Evolutionary conservation across 2,888 invertebrate species (phyloP), one percentile per base, ranked within the genome.

Genomic region (Limulus polyphemus): DNA sequence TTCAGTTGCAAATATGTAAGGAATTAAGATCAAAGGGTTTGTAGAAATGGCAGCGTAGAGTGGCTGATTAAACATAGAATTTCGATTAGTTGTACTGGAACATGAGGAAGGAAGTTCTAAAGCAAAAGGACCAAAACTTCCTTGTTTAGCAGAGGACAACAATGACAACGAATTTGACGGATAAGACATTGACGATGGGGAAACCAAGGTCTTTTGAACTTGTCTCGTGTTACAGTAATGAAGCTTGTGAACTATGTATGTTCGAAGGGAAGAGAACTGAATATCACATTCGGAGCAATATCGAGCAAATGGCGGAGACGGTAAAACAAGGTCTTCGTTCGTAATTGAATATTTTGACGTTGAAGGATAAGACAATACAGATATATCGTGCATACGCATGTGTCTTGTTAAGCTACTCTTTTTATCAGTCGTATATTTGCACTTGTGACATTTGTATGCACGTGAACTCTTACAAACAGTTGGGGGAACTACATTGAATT

Each of bases 251-350:
- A 93, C 94, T 68, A 90, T 81, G 51, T 67, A 94, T 0, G 93
- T 95, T 77, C 90, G 92, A 66, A 88, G 81, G 9, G 92, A 92
- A 72, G 88, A 91, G 79, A 95, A 95, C 75, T 91, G 86, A 72
- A 97, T 97, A 78, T 94, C 94, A 79, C 95, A 97, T 77, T 94
- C 90, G 61, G 88, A 83, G 76, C 95, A 95, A 77, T 92, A 94
- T 69, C 92, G 62, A 61, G 46, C 67, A 65, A 49, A 69, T 69
- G 49, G 52, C 52, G 68, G 67, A 14, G 67, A 69, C 9, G 70
- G 59, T 32, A 32, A 32, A 32, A 32, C 32, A 32, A 32, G 32
- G 32, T 32, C 7, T 7, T 32, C 32, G 3, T 32, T 32, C 32
- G 32, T 32, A 32, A 32, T 1, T 32, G 32, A 32, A 7, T 32